A percentile compares a stretch with the other conserved stretches of the same genome.
These are phyloP conservation scores for Temnothorax longispinosus DNA, from an alignment of 1,140 invertebrate genomes.

Conservation along the genomic window DNA sequence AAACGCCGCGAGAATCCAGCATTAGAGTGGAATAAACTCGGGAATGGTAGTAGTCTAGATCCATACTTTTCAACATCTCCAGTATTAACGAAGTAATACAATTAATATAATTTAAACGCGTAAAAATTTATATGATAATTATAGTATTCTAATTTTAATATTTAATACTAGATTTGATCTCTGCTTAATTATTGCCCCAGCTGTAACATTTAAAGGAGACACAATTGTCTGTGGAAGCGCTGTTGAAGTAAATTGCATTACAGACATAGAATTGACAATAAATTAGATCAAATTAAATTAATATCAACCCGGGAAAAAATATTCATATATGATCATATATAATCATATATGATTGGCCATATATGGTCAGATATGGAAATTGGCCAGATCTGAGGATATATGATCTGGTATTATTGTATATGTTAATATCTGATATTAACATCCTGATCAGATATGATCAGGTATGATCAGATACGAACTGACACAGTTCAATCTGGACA, in stretches of 20 bases:
- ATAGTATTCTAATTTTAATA: constrained; percentile 32
- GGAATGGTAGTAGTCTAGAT: constrained; percentile 82
- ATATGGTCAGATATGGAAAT: too few relatives aligned
- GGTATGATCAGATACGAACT: too few relatives aligned
- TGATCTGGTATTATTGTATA: too few relatives aligned
- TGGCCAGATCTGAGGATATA: too few relatives aligned
- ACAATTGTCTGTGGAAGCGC: constrained; percentile 92
- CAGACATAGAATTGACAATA: constrained; percentile 87
- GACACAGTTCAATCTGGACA: too few relatives aligned
- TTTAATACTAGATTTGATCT: constrained; percentile 86
- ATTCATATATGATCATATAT: too few relatives aligned
- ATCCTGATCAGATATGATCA: too few relatives aligned
- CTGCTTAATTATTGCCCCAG: constrained; percentile 91
- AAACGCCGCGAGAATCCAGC: constrained; percentile 91
- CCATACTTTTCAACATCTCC: constrained; percentile 80
- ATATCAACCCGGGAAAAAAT: constrained; percentile 64
- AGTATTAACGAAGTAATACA: constrained; percentile 79
- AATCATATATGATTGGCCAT: too few relatives aligned
- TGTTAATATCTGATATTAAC: too few relatives aligned
- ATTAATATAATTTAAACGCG: constrained; percentile 56
- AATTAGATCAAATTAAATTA: constrained; percentile 87
- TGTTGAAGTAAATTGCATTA: constrained; percentile 91
- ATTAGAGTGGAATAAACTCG: constrained; percentile 93
- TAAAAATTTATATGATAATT: constrained; percentile 33
- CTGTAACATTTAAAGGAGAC: constrained; percentile 88